Conservation (phyloP, 1,140 invertebrate species). For the Venustaconcha ellipsiformis region DNA sequence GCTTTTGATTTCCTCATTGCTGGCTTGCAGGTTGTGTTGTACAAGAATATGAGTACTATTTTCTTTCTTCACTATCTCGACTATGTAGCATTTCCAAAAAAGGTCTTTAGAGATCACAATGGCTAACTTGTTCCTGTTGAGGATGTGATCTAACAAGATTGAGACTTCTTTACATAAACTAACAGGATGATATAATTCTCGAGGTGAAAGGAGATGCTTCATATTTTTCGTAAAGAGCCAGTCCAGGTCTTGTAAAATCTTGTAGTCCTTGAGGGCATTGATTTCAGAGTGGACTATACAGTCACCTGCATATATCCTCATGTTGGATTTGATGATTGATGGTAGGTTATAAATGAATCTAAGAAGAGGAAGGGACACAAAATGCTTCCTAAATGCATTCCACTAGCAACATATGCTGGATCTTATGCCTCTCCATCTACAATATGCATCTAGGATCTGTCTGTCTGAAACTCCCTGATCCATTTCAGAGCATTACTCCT, state of each 20-base stretch:
- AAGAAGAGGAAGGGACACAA: constrained; percentile 16
- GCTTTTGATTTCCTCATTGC: constrained; percentile 7
- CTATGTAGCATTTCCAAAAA: constrained; percentile 19
- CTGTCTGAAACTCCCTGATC: constrained; percentile 31
- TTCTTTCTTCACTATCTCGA: constrained; percentile 30
- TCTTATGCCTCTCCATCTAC: constrained; percentile 28
- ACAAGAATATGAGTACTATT: constrained; percentile 21
- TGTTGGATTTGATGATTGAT: constrained; percentile 25
- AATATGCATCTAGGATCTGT: constrained; percentile 17
- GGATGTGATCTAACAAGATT: constrained; percentile 17
- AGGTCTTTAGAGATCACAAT: constrained; percentile 21
- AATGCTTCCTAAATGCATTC: constrained; percentile 33
- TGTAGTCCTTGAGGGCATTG: constrained; percentile 20
- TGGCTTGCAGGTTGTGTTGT: constrained; percentile 21
- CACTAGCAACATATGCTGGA: constrained; percentile 22
- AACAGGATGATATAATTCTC: constrained; percentile 32
- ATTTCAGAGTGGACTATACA: constrained; percentile 29
- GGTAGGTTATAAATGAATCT: constrained; percentile 36
- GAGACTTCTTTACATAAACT: constrained; percentile 8
- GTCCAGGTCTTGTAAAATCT: constrained; percentile 32
- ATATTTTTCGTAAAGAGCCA: constrained; percentile 27
- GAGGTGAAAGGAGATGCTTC: constrained; percentile 35
- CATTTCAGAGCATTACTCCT: constrained; percentile 26
- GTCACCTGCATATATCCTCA: constrained; percentile 32
- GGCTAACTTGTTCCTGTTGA: constrained; percentile 26